Percentiles rank a stretch among this genome's conserved stretches.
Evolutionary conservation across 2,888 invertebrate species (phyloP).

Genomic region (Aradus depressus): DNA sequence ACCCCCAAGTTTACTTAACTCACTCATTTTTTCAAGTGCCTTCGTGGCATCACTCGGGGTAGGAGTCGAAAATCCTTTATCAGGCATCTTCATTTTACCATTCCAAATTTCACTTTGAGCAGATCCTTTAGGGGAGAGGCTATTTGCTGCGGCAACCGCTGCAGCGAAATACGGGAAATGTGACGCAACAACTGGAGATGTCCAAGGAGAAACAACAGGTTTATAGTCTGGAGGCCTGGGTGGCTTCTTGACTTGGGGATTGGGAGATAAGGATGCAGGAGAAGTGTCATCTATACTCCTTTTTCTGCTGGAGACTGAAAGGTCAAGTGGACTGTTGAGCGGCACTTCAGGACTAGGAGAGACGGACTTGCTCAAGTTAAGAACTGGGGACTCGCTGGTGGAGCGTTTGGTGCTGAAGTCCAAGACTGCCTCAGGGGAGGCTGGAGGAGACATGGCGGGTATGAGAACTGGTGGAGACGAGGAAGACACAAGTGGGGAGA

Average conservation of each 20-base stretch:
- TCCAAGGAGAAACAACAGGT: conserved; percentile 62
- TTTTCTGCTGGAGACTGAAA: conserved; percentile 65
- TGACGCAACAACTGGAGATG: conserved; percentile 60
- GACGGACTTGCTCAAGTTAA: conserved; percentile 55
- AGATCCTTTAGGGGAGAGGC: conserved; percentile 58
- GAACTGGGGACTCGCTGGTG: conserved; percentile 44
- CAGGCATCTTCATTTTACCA: conserved; percentile 65
- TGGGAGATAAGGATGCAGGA: conserved; percentile 29
- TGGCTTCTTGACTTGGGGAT: conserved; percentile 31
- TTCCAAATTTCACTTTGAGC: conserved; percentile 48
- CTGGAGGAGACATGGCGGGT: conserved; percentile 43
- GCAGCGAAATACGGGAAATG: conserved; percentile 73
- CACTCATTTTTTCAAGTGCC: conserved; percentile 83
- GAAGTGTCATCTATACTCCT: conserved; percentile 50
- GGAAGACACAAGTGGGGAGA: conserved; percentile 60
- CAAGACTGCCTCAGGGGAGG: conserved; percentile 52
- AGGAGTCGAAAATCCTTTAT: conserved; percentile 29
- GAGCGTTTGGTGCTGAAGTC: conserved; percentile 66
- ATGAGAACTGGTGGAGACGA: conserved; percentile 44
- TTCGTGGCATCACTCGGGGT: conserved; percentile 70
- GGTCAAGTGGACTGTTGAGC: conserved; percentile 60
- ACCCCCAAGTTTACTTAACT: conserved; percentile 71
- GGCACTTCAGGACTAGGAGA: conserved; percentile 42
- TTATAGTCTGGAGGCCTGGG: conserved; percentile 52
- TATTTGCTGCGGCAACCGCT: conserved; percentile 47